Conservation (phyloP, 2,797 vertebrate species). For the Botia almorhae region DNA sequence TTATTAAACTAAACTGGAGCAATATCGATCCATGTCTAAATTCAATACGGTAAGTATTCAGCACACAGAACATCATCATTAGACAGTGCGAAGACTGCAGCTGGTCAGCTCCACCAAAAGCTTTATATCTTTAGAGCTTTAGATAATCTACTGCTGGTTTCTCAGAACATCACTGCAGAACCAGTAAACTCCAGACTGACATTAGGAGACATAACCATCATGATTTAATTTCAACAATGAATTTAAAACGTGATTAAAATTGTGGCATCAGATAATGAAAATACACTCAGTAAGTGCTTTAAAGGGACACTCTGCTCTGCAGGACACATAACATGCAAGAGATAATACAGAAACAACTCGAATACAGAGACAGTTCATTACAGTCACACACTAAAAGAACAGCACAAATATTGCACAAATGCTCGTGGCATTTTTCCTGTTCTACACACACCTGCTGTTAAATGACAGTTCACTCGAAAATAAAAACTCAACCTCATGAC, state of each 20-base stretch:
- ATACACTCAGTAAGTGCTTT: slow-evolving; percentile 60
- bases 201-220: background rate
- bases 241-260: too few species aligned
- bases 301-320: slow-evolving; percentile 59
- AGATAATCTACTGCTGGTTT: background rate
- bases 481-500: background rate
- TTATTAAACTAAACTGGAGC: too few species aligned
- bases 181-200: background rate
- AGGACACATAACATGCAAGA: slow-evolving; percentile 59
- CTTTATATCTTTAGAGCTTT: too few species aligned
- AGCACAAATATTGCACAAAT: slow-evolving; percentile 80
- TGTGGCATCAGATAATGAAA: slow-evolving; percentile 30
- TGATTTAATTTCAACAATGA: too few species aligned
- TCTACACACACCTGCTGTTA: slow-evolving; percentile 2
- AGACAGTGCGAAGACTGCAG: background rate
- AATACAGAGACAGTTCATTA: slow-evolving; percentile 60
- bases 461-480: slow-evolving; percentile 22
- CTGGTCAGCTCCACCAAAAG: too few species aligned
- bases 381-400: slow-evolving; percentile 64
- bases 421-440: slow-evolving; percentile 70
- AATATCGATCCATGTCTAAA: too few species aligned
- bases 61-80: too few species aligned
- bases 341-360: slow-evolving; percentile 50
- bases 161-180: background rate
- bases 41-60: too few species aligned